Percentiles rank a stretch among this genome's conserved stretches.
Evolutionary conservation across 2,888 invertebrate species (phyloP).

Genomic region (Tubulanus polymorphus): DNA sequence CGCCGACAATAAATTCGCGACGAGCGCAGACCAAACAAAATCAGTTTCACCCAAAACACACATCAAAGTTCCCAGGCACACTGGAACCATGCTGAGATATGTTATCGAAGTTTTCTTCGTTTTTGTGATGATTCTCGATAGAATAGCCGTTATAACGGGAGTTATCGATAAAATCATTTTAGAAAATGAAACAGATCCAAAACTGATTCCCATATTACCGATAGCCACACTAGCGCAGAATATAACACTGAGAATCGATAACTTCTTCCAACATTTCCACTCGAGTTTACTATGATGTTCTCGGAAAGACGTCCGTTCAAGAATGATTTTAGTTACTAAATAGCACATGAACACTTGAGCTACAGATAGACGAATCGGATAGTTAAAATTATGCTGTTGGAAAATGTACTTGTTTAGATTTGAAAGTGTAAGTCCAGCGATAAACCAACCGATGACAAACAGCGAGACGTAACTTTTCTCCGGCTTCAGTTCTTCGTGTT

Average conservation of each 20-base stretch:
- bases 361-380: not conserved
- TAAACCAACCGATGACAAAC: not conserved
- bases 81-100: not conserved
- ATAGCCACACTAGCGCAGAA: not conserved
- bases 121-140: not conserved
- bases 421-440: not conserved
- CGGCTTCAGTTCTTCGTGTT: no score
- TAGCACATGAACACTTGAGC: not conserved
- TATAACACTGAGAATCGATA: not conserved
- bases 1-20: not conserved
- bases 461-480: no score
- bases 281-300: not conserved
- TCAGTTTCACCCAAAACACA: not conserved
- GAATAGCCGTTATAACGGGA: not conserved
- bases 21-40: not conserved
- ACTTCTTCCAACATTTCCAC: not conserved
- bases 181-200: not conserved
- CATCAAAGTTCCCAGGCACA: not conserved
- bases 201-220: not conserved
- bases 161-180: not conserved
- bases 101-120: not conserved
- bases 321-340: not conserved
- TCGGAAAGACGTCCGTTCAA: not conserved
- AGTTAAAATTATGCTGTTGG: not conserved
- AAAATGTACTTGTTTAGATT: not conserved